Conservation (phyloP, 2,113 vertebrate species). For the Egretta garzetta region DNA sequence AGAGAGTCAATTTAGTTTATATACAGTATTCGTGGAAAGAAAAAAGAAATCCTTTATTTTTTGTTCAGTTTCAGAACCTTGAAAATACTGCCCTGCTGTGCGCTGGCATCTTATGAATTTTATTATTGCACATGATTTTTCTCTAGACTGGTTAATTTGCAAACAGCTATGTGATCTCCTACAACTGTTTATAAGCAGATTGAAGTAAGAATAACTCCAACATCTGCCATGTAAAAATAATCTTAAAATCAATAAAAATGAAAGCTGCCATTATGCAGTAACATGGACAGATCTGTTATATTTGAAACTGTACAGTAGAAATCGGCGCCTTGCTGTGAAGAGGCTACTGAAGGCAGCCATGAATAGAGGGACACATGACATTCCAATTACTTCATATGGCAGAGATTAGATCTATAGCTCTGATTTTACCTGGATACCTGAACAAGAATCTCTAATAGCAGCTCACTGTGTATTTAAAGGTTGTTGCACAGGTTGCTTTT, state of each 20-base stretch:
- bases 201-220: neutral
- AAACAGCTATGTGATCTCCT: neutral
- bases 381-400: neutral
- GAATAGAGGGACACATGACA: neutral
- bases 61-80: neutral
- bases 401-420: neutral
- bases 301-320: neutral
- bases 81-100: neutral
- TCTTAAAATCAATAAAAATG: neutral
- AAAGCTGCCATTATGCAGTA: neutral
- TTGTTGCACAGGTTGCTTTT: neutral
- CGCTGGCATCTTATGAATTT: neutral
- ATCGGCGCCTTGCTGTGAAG: neutral
- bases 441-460: neutral
- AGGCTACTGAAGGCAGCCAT: neutral
- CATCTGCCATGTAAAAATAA: neutral
- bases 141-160: neutral
- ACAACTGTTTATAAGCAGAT: neutral
- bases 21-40: neutral
- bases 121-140: neutral
- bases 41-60: fast-evolving
- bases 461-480: neutral
- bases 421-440: neutral
- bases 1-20: neutral
- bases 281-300: neutral